Evolutionary conservation across 2,113 vertebrate genomes (phyloP).

Genomic region (Clarias magur): DNA sequence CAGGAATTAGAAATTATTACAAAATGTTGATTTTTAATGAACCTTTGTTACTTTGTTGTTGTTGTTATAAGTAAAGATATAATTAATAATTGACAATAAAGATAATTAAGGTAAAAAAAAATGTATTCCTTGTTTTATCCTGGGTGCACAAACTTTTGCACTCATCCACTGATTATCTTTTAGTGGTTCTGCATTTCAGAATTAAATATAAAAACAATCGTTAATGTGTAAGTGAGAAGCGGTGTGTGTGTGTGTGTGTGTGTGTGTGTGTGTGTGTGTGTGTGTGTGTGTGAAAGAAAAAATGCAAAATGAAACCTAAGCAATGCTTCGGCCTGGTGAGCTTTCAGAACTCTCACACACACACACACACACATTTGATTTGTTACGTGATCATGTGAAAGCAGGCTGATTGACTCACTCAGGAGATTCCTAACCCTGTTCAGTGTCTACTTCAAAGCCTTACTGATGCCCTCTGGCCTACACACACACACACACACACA

Average conservation of each 20-base stretch:
- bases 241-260: too few relatives aligned
- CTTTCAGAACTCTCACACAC: background rate
- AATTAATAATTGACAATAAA: background rate
- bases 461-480: background rate
- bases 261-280: too few relatives aligned
- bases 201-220: background rate
- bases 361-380: background rate
- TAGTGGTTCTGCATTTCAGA: background rate
- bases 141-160: conserved; percentile 1
- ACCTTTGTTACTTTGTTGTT: background rate
- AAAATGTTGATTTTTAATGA: background rate
- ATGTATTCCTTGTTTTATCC: background rate
- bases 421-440: conserved; percentile 16
- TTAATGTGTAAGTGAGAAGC: background rate
- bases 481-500: background rate
- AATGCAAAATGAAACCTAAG: background rate
- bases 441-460: background rate
- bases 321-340: background rate
- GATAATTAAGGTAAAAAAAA: background rate
- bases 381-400: background rate
- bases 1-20: background rate
- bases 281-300: background rate
- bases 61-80: background rate
- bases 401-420: background rate
- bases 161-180: background rate